Evolutionary conservation across 2,888 invertebrate genomes (phyloP), one percentile per base, ranked within the genome.

Genomic region (Gymnocheta viridis): DNA sequence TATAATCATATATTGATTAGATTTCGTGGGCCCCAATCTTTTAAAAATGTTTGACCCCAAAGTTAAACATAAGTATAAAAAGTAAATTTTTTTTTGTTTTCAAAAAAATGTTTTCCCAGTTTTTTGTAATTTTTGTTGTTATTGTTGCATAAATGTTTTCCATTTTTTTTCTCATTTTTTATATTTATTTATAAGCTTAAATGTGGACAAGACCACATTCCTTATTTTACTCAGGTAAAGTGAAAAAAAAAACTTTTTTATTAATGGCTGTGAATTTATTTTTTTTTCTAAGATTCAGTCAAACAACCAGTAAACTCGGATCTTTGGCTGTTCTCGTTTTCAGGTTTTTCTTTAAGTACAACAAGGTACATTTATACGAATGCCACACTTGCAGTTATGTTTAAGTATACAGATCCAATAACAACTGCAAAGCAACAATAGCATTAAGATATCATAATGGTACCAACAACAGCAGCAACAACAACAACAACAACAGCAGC

Each of bases 151-250:
- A 64, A 47, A 32, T 56, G 35, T 66, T 66, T 56, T 49, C 12
- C 12, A 38, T 70, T 54, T 51, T 54, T 51, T 32, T 49, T 35
- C 5, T 54, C 6, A 7, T 24, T 72, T 58, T 44, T 49, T 38
- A 22, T 66, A 19, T 17, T 24, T 66, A 19, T 17, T 24, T 69
- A 44, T 58, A 49, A 60, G 27, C 60, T 69, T 27, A 73, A 84
- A 81, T 73, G 81, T 84, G 67, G 84, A 73, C 84, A 78, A 69
- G 77, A 81, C 83, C 84, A 70, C 84, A 84, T 84, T 84, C 84
- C 84, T 81, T 60, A 22, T 72, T 76, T 64, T 62, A 62, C 74
- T 47, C 66, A 77, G 29, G 62, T 77, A 77, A 76, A 76, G 54
- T 77, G 35, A 22, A 70, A 64, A 51, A 29, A 47, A 29, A 41